Evolutionary conservation across 1,140 invertebrate genomes (phyloP), one percentile per base, ranked within the genome.

Genomic region (Hycleus cichorii): DNA sequence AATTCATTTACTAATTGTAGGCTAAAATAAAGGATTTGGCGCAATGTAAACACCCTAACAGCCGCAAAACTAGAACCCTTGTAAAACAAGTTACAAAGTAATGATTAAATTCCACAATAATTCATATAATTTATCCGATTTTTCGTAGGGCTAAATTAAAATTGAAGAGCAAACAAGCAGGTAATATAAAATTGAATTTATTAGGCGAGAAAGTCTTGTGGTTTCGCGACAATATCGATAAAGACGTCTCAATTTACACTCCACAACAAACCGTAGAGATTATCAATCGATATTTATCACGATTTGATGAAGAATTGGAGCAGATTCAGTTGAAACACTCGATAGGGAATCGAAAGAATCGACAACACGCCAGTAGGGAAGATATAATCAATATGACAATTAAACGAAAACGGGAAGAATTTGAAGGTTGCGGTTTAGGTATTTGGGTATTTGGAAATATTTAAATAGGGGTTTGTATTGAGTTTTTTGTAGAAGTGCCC

Each of bases 291-390:
- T 87, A 80, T 76, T 7, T 50, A 43, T 52, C 24, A 2, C 75
- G 88, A 47, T 87, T 90, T 74, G 81, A 89, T 65, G 85, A 88
- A 59, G 88, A 91, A 76, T 70, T 90, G 32, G 80, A 85, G 63
- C 86, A 89, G 72, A 90, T 91, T 65, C 68, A 74, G 18, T 73
- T 89, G 3, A 90, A 89, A 69, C 84, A 87, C 65, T 86, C 85
- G 0, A 81, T 90, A 40, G 84, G 86, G 10, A 76, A 79, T 32
- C 78, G 83, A 62, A 88, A 83, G 70, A 83, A 81, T 66, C 77
- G 85, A 24, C 88, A 90, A 65, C 87, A 90, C 72, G 85, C 84
- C 1, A 87, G 80, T 64, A 78, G 89, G 60, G 81, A 88, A 74
- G 83, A 88, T 76, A 77, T 85, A 10, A 83, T 91, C 25, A 83